Base-by-base conservation (phyloP, 2,113 vertebrate genomes). In the Alethe castanea region DNA sequence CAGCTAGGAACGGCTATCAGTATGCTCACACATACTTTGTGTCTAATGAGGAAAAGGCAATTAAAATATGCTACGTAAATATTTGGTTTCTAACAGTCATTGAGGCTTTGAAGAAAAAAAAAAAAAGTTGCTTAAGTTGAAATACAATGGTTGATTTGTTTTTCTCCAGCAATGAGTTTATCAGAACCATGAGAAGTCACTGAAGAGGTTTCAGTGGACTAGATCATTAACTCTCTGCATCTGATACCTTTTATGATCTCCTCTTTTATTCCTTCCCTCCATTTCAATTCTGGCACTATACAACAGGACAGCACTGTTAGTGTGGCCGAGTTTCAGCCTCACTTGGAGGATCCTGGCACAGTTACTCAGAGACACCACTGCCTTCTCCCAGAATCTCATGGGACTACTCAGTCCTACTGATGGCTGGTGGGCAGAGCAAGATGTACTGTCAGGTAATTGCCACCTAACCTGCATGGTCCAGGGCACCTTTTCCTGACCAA, bases 151-250 rank as follows among this genome's bases (percentile, higher is more conserved):
- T 16, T 69, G 20, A 70, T 88, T 83, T 80, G 31, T 87, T 96
- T 87, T 95, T 83, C 72, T 95, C 81, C 81, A 95, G 74, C 73
- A 94, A 82, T 80, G 16, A 84, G 33, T 69, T 89, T 91, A 81
- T 85, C 61, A 81, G 89, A 93, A 95, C 70, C 62, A 33, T 94
- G 90, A 96, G 35, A 62, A 92, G 62, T 83, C 85, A 90, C 86
- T 93, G 91, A 92, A 67, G 59, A 69, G 66, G n/a, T 60, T 66
- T 82, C 90, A 95, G 95, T 89, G 48, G 45, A 69, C 93, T 78
- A 80, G 93, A 82, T 96, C 94, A 96, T 97, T 97, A 97, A 98
- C 97, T 97, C 97, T 98, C 97, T 98, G 97, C 97, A 97, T 97
- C 95, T 96, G 95, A 97, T 96, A 82, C n/a, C 5, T 87, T 74